Conservation (phyloP, 2,113 vertebrate species). For the Pygoscelis adeliae region DNA sequence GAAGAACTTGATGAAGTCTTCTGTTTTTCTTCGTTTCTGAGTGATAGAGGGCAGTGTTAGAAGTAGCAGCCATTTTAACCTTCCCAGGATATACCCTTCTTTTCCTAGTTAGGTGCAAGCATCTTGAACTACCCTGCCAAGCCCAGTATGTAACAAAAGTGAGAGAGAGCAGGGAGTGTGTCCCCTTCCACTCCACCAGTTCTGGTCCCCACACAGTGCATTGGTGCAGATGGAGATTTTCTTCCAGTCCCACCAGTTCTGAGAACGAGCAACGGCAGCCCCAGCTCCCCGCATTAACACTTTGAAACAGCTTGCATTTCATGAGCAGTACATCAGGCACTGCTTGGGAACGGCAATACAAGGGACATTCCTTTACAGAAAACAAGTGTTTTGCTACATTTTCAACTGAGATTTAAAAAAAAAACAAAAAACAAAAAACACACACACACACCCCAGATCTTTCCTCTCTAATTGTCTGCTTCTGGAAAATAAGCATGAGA, state of each 20-base stretch:
- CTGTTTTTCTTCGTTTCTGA: neutral
- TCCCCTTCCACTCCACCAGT: neutral
- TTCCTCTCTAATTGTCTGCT: slow-evolving; percentile 22
- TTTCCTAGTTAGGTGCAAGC: neutral
- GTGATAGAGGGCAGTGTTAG: neutral
- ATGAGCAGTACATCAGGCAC: neutral
- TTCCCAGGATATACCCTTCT: neutral
- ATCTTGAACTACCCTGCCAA: neutral
- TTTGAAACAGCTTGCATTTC: neutral
- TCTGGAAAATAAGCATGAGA: slow-evolving; percentile 30
- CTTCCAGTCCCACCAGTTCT: neutral
- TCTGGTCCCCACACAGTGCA: neutral
- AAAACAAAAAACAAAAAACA: neutral
- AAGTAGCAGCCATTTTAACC: neutral
- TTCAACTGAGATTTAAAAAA: slow-evolving; percentile 19
- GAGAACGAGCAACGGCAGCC: neutral
- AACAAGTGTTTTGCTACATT: neutral
- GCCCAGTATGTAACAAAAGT: neutral
- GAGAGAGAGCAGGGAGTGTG: neutral
- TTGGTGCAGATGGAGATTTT: neutral
- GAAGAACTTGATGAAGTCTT: neutral
- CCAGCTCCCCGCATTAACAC: neutral
- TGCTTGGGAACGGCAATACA: neutral
- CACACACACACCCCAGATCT: neutral
- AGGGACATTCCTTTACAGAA: neutral